Base-by-base conservation (phyloP, 1,140 invertebrate species). In the Ganaspis sp. region DNA sequence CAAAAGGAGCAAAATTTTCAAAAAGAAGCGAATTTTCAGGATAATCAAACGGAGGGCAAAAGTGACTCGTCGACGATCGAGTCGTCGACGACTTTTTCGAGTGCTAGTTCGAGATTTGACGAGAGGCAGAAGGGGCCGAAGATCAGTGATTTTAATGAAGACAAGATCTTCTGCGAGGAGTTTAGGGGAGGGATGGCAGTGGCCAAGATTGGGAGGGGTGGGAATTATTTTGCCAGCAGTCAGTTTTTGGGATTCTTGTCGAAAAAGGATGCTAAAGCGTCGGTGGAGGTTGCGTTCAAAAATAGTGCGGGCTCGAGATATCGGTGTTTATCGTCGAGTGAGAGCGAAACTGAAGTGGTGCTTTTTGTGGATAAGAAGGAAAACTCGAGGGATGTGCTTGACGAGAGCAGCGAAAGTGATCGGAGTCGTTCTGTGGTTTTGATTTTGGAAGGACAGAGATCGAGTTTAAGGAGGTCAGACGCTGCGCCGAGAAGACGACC, bases 61-160 rank as follows among this genome's bases (percentile, higher is more conserved):
- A 81, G 69, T 19, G 34, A 84, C 23, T 84, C 85, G 0, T 87
- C 86, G 0, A 87, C 85, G 0, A 54, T 85, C 0, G 87, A 86
- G 4, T 89, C 87, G 0, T 85, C 84, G 4, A 76, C 81, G n/a
- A 86, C 86, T 9, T 89, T 87, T 6, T 90, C 87, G 0, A 86
- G 86, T 1, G 79, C 80, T 0, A 84, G 79, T 75, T 86, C 83
- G 0, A 75, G 80, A 1, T 79, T 79, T 19, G 78, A 81, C 4
- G 78, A 77, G 1, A 26, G 2, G 6, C 21, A 58, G 4, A 26
- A 34, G 8, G 5, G 26, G 0, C 88, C 87, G 6, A 91, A 91
- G 74, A 91, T 91, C 64, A 91, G 89, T 53, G 90, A 91, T 29
- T 91, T 91, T 73, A 91, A 91, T 74, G 90, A 91, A 70, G 90